Base-by-base conservation (phyloP, 2,113 vertebrate genomes). In the Pyxicephalus adspersus region DNA sequence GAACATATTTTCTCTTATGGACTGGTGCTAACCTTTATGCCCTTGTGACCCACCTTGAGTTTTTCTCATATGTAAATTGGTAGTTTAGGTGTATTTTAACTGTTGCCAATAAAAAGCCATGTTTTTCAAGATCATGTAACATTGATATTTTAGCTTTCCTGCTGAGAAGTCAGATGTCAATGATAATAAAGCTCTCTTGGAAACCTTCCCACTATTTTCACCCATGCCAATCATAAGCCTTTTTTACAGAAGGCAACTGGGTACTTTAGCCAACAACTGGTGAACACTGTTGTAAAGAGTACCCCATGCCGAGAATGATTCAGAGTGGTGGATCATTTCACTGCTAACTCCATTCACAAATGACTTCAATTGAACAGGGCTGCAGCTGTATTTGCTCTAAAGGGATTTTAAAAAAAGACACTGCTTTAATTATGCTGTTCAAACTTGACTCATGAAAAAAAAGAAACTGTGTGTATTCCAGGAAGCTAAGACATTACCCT, bases 301-400 rank as follows among this genome's bases (percentile, higher is more conserved):
- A 82, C 80, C 80, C 70, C 80, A 74, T 82, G 80, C 61, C 34
- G 80, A 66, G 80, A 22, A 50, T 82, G 80, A 82, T 73, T 81
- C 78, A 81, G 78, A 38, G 16, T 26, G 22, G 45, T 8, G 51
- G 34, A 82, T 82, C 79, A 74, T 65, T 74, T 74, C 78, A 72
- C 70, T 19, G 31, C 70, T 74, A 81, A 74, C 61, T 58, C 70
- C 61, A 81, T 82, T 82, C 71, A 82, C 70, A 66, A 75, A 75
- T 38, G 18, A 58, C 80, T 64, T 75, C 80, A 55, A 58, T 58
- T 82, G 70, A 82, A 75, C 80, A 75, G 61, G 75, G 61, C 29
- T 50, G 71, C 80, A 82, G 80, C 80, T 82, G 80, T 82, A 82
- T 82, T 82, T 82, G 70, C 80, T 82, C 80, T 75, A 66, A 82